Percentiles rank a stretch among this genome's conserved stretches.
Conservation (phyloP, 2,888 invertebrate genomes). For the Nebria salina region DNA sequence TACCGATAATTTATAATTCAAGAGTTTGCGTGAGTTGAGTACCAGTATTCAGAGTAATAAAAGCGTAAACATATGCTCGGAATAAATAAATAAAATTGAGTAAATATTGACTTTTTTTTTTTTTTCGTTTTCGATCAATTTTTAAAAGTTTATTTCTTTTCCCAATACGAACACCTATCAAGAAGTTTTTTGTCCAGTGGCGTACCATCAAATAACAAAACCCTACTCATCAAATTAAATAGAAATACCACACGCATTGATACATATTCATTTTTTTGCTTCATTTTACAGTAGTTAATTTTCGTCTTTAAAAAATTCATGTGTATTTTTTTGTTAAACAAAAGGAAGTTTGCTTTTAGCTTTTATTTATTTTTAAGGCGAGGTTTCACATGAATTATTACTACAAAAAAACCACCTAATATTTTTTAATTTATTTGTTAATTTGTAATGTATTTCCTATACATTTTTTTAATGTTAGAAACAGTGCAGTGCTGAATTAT, state of each 20-base stretch:
- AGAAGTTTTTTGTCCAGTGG: background rate
- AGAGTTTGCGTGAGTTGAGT: background rate
- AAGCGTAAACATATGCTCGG: background rate
- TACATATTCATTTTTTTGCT: background rate
- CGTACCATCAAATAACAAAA: background rate
- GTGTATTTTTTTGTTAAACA: background rate
- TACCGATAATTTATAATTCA: background rate
- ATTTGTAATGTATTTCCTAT: background rate
- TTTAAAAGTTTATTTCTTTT: background rate
- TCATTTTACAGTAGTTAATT: background rate
- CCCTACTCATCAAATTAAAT: background rate
- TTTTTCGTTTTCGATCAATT: background rate
- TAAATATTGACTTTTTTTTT: background rate
- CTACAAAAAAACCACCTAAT: background rate
- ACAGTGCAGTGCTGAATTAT: background rate
- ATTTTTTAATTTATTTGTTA: background rate
- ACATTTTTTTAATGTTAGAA: constrained; percentile 1
- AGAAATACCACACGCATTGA: background rate
- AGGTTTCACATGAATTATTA: background rate
- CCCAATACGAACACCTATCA: background rate
- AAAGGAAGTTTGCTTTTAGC: background rate
- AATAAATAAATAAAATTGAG: background rate
- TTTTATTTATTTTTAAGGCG: background rate
- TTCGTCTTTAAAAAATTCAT: background rate
- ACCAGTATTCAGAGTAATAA: background rate